Percentiles rank a stretch among this genome's conserved stretches.
Evolutionary conservation across 2,888 invertebrate genomes (phyloP).

Genomic region (Kryphioiulus occultus): DNA sequence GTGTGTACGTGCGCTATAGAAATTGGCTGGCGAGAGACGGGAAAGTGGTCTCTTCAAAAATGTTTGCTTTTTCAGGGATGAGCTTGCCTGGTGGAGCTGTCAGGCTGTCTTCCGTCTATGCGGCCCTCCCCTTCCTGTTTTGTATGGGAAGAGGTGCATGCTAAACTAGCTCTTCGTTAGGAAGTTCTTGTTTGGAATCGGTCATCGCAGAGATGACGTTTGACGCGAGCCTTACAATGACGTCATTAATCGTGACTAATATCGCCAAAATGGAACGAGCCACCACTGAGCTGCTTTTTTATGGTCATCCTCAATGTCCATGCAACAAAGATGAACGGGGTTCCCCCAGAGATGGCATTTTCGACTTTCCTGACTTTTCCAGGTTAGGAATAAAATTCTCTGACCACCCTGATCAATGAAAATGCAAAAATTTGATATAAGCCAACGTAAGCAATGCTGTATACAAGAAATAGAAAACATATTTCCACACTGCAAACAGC

Average conservation of each 20-base stretch:
- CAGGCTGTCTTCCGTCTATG: not conserved
- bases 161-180: constrained; percentile 4
- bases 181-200: not conserved
- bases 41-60: constrained; percentile 6
- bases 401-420: too few species aligned
- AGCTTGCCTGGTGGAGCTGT: not conserved
- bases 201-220: not conserved
- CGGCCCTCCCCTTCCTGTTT: not conserved
- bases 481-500: too few species aligned
- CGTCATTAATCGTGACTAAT: not conserved
- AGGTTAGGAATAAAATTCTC: too few species aligned
- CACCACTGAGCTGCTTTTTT: not conserved
- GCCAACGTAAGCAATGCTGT: too few species aligned
- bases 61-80: constrained; percentile 3
- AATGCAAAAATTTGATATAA: too few species aligned
- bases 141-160: not conserved
- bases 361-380: too few species aligned
- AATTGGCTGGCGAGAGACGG: constrained; percentile 11
- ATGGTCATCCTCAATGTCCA: too few species aligned
- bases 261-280: not conserved
- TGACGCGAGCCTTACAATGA: not conserved
- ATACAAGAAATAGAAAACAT: too few species aligned
- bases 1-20: constrained; percentile 22
- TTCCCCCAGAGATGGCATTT: too few species aligned
- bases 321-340: too few species aligned